phyloP scores from a whole-genome alignment of 35 echinoderm and acorn worm genomes.

The Heliocidaris tuberculata region DNA sequence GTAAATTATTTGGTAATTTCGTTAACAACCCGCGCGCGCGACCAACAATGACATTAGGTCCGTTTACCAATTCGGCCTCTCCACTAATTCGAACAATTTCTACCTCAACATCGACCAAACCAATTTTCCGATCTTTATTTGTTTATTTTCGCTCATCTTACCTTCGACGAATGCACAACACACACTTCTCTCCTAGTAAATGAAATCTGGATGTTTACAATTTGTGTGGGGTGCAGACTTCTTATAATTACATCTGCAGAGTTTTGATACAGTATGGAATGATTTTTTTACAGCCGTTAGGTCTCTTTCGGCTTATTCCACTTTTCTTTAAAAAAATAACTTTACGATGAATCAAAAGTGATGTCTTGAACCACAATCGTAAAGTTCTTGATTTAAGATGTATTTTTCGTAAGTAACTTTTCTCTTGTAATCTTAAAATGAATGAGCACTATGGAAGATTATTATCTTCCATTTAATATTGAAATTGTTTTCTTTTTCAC shows the following conservation, averaged over 20 bases:
- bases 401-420: too few species aligned
- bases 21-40: constrained; percentile 67
- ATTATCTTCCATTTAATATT: too few species aligned
- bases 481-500: too few species aligned
- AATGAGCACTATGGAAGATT: too few species aligned
- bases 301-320: neutral
- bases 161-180: neutral
- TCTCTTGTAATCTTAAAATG: too few species aligned
- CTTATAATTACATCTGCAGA: neutral
- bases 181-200: neutral
- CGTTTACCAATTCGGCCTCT: constrained; percentile 42
- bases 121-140: constrained; percentile 36
- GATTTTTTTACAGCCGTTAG: neutral
- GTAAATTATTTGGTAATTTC: constrained; percentile 93
- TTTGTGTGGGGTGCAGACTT: neutral
- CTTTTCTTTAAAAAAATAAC: neutral
- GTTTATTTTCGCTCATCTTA: constrained; percentile 36
- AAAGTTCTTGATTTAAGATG: neutral
- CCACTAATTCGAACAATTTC: constrained; percentile 37
- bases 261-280: neutral
- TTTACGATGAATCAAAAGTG: neutral
- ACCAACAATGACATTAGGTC: constrained; percentile 72
- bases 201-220: neutral
- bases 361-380: too few species aligned
- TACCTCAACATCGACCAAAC: constrained; percentile 26